These are phyloP conservation scores for Channallabes apus DNA, from an alignment of 2,797 vertebrate genomes.

Conservation along the genomic window DNA sequence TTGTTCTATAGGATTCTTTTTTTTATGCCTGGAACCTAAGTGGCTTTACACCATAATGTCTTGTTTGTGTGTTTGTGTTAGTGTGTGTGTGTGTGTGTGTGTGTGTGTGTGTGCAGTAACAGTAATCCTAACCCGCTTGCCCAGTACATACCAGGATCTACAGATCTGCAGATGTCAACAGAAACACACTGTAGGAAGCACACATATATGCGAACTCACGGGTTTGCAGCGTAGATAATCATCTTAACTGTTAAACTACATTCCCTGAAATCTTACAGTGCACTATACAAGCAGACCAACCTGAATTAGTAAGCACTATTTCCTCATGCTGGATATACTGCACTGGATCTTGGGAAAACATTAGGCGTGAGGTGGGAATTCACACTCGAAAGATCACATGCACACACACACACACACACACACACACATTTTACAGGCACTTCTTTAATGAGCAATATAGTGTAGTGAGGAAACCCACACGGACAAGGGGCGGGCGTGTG, in stretches of 20 bases:
- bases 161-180: conserved; percentile 1
- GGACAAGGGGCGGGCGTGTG: neutral
- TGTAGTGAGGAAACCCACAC: neutral
- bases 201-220: neutral
- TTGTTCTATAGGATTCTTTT: neutral
- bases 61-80: neutral
- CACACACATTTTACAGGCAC: neutral
- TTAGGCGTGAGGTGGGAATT: neutral
- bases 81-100: no score
- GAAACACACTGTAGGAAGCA: neutral
- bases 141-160: conserved; percentile 1
- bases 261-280: neutral
- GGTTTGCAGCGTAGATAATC: neutral
- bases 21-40: neutral
- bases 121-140: neutral
- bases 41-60: neutral
- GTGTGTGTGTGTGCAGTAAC: no score
- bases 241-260: conserved; percentile 5
- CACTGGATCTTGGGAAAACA: neutral
- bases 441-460: neutral
- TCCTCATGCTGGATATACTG: neutral
- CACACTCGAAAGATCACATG: no score
- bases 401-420: neutral
- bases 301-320: neutral
- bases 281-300: neutral